These are phyloP conservation scores for Andricus quercusramuli DNA, from an alignment of 2,888 invertebrate species.

Conservation along the genomic window DNA sequence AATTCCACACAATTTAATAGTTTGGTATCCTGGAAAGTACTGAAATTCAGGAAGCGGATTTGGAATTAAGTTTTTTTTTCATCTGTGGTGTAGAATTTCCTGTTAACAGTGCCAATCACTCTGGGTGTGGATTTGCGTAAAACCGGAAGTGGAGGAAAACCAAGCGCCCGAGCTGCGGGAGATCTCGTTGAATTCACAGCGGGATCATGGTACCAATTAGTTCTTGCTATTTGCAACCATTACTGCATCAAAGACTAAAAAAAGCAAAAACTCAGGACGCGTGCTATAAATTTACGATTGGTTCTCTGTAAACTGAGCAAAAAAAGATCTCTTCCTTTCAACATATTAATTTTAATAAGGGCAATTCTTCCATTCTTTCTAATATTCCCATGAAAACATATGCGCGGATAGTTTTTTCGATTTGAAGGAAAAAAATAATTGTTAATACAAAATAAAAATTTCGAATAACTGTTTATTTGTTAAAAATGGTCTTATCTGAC, in stretches of 20 bases:
- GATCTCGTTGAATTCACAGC: conserved; percentile 16
- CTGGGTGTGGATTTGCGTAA: conserved; percentile 18
- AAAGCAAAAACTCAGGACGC: not conserved
- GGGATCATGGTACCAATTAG: conserved; percentile 9
- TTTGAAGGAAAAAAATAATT: too few species aligned
- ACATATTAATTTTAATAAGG: not conserved
- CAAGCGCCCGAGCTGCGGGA: conserved; percentile 3
- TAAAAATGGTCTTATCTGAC: too few species aligned
- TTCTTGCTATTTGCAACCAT: not conserved
- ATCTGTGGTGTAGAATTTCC: not conserved
- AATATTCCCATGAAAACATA: too few species aligned
- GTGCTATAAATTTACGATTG: not conserved
- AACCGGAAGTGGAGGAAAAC: conserved; percentile 31
- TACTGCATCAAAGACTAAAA: not conserved
- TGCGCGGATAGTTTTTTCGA: too few species aligned
- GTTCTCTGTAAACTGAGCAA: not conserved
- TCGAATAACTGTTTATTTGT: too few species aligned
- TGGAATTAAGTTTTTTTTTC: not conserved
- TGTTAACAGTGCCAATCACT: conserved; percentile 24
- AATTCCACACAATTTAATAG: not conserved
- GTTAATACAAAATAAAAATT: too few species aligned
- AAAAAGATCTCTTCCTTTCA: not conserved
- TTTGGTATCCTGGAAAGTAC: not conserved
- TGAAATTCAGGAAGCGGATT: not conserved
- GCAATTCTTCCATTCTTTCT: not conserved